Base-by-base conservation (phyloP, 2,113 vertebrate species). In the Oenanthe melanoleuca region DNA sequence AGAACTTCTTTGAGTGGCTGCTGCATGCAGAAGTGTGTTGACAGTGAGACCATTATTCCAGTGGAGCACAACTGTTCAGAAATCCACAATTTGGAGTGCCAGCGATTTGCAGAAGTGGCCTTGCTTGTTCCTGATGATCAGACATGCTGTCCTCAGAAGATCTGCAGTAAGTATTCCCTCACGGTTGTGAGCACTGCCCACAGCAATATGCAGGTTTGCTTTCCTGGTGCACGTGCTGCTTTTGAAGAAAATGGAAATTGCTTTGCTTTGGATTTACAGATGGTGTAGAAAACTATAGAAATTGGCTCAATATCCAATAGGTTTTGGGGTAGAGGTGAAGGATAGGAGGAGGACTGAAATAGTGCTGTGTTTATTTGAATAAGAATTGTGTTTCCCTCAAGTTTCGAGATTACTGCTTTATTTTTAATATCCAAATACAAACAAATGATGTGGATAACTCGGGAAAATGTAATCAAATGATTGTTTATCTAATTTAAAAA, bases 11-110 rank as follows among this genome's bases (percentile, higher is more conserved):
- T 96, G 49, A 98, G 98, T 0, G 98, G 98, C 86, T 99, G 99
- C 97, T 99, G 99, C 87, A 98, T 98, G 98, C 98, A 99, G 61
- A 98, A 97, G 92, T 99, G 99, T 85, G 81, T 97, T 60, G 99
- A 99, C 82, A 98, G 97, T 21, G 99, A 99, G 86, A 98, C 98
- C 80, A 97, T 99, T 38, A 40, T 98, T 45, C 98, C 99, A 0
- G 97, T 99, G 96, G 98, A 99, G 83, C 88, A 98, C 86, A 97
- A 98, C 95, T 99, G 99, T 86, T 98, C 99, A 7, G 94, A 57
- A 10, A 60, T 60, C 72, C 95, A 87, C 5, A 70, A n/a, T 31
- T 97, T 97, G 2, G 92, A 88, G 44, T 99, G 99, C 84, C 98
- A 56, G 1, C 97, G 98, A 28, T 97, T 97, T 5, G 99, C 98